Conservation (phyloP, 2,888 invertebrate genomes). For the Xanthorhoe spadicearia region DNA sequence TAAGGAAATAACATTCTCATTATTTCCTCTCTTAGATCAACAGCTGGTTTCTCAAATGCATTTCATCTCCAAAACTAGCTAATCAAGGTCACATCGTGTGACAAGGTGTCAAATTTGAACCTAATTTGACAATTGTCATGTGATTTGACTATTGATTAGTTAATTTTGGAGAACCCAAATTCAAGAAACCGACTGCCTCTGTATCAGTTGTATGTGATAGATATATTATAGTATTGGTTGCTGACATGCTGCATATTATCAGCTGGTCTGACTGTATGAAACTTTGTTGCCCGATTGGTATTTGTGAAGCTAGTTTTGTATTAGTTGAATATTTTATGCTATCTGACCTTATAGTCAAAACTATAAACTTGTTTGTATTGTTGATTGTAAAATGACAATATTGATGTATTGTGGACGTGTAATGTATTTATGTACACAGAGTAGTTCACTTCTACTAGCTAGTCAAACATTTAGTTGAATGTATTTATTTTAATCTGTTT, state of each 20-base stretch:
- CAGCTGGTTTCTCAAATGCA: background rate
- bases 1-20: no score
- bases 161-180: no score
- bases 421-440: constrained; percentile 21
- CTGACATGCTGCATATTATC: background rate
- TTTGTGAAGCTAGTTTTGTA: constrained; percentile 22
- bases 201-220: no score
- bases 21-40: background rate
- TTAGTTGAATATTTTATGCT: constrained; percentile 17
- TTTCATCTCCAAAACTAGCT: no score
- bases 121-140: no score
- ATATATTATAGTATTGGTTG: background rate
- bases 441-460: constrained; percentile 54
- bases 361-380: constrained; percentile 32
- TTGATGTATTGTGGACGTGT: constrained; percentile 33
- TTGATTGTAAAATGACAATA: constrained; percentile 41
- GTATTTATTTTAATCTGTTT: constrained; percentile 53
- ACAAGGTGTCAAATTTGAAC: no score
- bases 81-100: no score
- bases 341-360: constrained; percentile 12
- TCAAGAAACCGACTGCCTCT: no score
- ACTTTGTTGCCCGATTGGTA: constrained; percentile 7
- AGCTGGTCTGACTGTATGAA: constrained; percentile 17
- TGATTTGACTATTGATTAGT: no score
- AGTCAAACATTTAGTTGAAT: constrained; percentile 64